These are phyloP conservation scores for Turdus rufiventris DNA, from an alignment of 2,113 vertebrate genomes.

Conservation along the genomic window DNA sequence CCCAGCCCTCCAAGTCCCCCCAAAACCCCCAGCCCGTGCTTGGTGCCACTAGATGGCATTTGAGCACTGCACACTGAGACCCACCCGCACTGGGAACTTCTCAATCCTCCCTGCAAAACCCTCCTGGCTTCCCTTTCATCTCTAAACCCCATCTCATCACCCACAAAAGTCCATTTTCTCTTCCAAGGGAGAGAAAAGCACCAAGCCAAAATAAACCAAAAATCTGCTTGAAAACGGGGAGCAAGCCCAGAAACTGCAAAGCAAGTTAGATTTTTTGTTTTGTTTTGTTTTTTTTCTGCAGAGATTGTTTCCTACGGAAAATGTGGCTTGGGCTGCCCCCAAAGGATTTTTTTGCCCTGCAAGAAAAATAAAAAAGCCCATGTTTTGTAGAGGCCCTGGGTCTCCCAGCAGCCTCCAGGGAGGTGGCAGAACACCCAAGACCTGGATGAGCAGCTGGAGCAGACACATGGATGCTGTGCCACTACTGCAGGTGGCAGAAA, in stretches of 20 bases:
- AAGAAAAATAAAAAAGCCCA: background rate
- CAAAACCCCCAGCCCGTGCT: background rate
- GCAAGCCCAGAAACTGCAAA: background rate
- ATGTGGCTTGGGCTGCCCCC: background rate
- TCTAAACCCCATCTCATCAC: background rate
- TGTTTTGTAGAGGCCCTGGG: background rate
- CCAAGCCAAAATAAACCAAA: background rate
- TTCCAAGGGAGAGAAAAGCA: background rate
- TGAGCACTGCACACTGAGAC: background rate
- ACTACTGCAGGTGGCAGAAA: background rate
- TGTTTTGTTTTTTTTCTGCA: too few species aligned
- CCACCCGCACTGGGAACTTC: background rate
- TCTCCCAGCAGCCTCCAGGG: background rate
- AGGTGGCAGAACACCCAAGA: background rate
- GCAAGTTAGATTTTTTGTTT: background rate
- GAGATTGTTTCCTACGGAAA: background rate
- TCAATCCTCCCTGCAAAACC: background rate
- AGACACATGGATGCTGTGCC: background rate
- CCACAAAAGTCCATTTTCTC: fast-evolving
- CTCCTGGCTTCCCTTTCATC: background rate
- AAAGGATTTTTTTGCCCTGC: background rate
- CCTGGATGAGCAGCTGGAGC: background rate
- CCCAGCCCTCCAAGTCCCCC: background rate
- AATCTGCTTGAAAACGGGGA: background rate
- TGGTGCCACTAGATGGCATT: slow-evolving; percentile 43